Percentiles rank a stretch among this genome's conserved stretches.
phyloP scores from a whole-genome alignment of 2,888 invertebrate species.

The Timema podura region DNA sequence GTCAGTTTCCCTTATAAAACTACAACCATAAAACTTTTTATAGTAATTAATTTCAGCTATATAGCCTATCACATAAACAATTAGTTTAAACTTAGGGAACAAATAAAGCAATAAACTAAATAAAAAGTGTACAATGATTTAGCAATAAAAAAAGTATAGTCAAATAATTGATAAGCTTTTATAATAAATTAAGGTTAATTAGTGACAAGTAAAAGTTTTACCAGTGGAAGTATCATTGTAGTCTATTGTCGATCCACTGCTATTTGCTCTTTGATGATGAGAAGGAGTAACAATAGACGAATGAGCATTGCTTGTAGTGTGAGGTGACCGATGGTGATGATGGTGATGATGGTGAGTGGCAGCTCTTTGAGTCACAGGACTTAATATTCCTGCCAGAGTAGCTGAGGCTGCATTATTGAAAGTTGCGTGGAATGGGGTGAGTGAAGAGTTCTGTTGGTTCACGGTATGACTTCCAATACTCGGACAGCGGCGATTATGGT shows the following conservation, averaged over 20 bases:
- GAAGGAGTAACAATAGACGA: constrained; percentile 26
- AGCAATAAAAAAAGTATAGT: too few species aligned
- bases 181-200: too few species aligned
- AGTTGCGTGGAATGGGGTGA: constrained; percentile 22
- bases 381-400: constrained; percentile 34
- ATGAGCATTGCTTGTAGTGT: constrained; percentile 21
- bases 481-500: constrained; percentile 28
- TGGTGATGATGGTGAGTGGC: constrained; percentile 30
- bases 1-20: too few species aligned
- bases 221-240: constrained; percentile 25
- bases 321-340: constrained; percentile 28
- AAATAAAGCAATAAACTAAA: too few species aligned
- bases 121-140: too few species aligned
- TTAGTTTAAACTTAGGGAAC: too few species aligned
- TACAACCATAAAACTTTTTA: too few species aligned
- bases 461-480: constrained; percentile 24
- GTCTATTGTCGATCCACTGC: constrained; percentile 24
- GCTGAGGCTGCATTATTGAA: constrained; percentile 30
- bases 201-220: too few species aligned
- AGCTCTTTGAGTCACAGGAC: constrained; percentile 33
- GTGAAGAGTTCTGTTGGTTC: constrained; percentile 25
- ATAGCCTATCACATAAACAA: too few species aligned
- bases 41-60: too few species aligned
- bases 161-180: too few species aligned
- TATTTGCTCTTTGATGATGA: constrained; percentile 30